Percentiles rank a stretch among this genome's conserved stretches.
These are phyloP conservation scores for Clostera curtula DNA, from an alignment of 2,888 invertebrate genomes.

Conservation along the genomic window DNA sequence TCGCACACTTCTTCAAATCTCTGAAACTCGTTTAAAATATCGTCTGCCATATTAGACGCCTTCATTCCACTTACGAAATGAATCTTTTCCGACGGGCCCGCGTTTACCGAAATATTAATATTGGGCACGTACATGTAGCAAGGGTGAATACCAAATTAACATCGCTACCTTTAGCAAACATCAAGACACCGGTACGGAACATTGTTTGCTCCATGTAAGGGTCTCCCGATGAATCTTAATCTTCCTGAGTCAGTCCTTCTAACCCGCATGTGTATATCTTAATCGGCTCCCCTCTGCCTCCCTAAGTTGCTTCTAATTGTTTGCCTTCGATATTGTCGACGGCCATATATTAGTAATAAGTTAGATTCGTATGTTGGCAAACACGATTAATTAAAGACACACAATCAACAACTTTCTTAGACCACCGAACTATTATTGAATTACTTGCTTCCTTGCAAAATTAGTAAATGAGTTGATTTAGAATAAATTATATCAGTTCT, in stretches of 20 bases:
- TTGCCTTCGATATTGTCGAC: conserved; percentile 71
- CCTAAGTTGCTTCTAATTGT: conserved; percentile 71
- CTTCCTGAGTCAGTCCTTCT: conserved; percentile 68
- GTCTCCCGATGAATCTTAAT: conserved; percentile 71
- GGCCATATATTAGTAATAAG: conserved; percentile 49
- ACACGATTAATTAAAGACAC: conserved; percentile 22
- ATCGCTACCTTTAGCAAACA: conserved; percentile 70
- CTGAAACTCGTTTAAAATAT: too few relatives aligned
- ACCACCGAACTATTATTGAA: too few relatives aligned
- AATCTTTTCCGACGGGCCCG: conserved; percentile 36
- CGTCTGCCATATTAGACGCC: conserved; percentile 24
- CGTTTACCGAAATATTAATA: conserved; percentile 63
- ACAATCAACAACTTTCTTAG: too few relatives aligned
- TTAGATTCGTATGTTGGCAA: conserved; percentile 27
- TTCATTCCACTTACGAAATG: conserved; percentile 31
- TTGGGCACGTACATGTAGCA: conserved; percentile 42
- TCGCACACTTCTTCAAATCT: too few relatives aligned
- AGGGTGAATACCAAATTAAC: conserved; percentile 74
- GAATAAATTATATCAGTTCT: not conserved
- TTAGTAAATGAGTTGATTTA: conserved; percentile 1
- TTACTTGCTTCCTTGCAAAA: too few relatives aligned
- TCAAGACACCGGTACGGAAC: conserved; percentile 65
- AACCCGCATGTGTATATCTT: conserved; percentile 73
- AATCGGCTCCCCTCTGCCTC: conserved; percentile 56
- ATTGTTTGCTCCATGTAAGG: conserved; percentile 71